Conservation (phyloP, 2,113 vertebrate species). For the Athene cunicularia region DNA sequence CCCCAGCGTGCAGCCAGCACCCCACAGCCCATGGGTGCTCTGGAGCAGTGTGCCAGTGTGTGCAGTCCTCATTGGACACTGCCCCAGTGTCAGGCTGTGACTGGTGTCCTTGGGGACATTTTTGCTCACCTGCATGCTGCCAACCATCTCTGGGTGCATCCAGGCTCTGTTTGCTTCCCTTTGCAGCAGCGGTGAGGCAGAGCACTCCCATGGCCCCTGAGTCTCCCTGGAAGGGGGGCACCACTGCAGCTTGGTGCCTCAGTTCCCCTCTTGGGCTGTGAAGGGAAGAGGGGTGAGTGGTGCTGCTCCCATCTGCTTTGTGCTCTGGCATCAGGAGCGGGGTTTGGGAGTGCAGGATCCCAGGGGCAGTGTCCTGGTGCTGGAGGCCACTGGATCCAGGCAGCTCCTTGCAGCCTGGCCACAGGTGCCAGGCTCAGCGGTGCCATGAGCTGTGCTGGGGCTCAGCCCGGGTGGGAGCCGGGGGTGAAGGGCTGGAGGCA, state of each 20-base stretch:
- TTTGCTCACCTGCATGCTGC: fast-evolving
- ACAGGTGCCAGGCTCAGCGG: fast-evolving
- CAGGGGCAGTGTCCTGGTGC: neutral
- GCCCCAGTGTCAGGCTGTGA: neutral
- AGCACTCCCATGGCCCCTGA: fast-evolving
- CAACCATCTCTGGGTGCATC: neutral
- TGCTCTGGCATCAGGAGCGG: neutral
- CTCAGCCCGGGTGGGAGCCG: fast-evolving
- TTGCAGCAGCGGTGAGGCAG: fast-evolving
- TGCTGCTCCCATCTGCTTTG: neutral
- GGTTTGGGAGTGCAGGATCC: neutral
- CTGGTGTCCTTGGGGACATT: neutral
- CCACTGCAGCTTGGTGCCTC: neutral
- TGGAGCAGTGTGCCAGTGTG: neutral
- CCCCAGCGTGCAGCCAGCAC: neutral
- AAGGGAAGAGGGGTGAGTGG: neutral
- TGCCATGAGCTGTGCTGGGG: neutral
- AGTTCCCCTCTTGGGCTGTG: neutral
- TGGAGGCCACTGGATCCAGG: neutral
- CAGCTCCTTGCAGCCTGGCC: neutral
- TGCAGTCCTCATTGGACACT: neutral
- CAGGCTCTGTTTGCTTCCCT: neutral
- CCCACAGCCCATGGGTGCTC: neutral
- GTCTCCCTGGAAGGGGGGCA: neutral
- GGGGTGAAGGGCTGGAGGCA: neutral